Percentiles rank a stretch among this genome's conserved stretches.
phyloP scores from a whole-genome alignment of 1,140 invertebrate species.

The Parapsyche elsis region DNA sequence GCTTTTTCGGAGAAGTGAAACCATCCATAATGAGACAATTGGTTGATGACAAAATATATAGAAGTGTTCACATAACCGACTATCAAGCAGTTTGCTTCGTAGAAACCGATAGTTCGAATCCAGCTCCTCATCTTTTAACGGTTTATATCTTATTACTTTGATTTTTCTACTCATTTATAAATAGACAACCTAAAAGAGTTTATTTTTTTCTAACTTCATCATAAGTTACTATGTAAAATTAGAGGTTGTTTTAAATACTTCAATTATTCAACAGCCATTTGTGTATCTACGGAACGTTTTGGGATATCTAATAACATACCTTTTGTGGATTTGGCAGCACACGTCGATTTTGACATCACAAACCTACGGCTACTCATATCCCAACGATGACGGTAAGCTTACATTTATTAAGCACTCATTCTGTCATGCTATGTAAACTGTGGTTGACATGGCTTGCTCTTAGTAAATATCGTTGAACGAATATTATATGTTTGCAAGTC shows the following conservation, averaged over 20 bases:
- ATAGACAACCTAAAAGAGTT: neutral
- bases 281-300: constrained; percentile 46
- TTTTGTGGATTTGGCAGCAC: constrained; percentile 52
- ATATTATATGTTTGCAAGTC: no score
- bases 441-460: neutral
- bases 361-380: constrained; percentile 49
- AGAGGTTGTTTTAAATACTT: constrained; percentile 12
- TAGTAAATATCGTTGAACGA: neutral
- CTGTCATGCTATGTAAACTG: neutral
- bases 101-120: constrained; percentile 71
- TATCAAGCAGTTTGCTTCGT: constrained; percentile 91
- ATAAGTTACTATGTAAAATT: neutral
- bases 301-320: constrained; percentile 45
- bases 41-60: constrained; percentile 82
- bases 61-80: constrained; percentile 82
- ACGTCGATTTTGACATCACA: constrained; percentile 27
- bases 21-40: constrained; percentile 83
- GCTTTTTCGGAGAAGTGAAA: constrained; percentile 87
- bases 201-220: neutral
- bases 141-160: constrained; percentile 63
- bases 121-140: constrained; percentile 70
- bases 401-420: neutral
- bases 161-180: constrained; percentile 4
- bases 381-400: constrained; percentile 53
- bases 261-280: constrained; percentile 48